A percentile compares a stretch with the other conserved stretches of the same genome.
phyloP scores from a whole-genome alignment of 2,797 vertebrate genomes.

The Arctocebus calabarensis region DNA sequence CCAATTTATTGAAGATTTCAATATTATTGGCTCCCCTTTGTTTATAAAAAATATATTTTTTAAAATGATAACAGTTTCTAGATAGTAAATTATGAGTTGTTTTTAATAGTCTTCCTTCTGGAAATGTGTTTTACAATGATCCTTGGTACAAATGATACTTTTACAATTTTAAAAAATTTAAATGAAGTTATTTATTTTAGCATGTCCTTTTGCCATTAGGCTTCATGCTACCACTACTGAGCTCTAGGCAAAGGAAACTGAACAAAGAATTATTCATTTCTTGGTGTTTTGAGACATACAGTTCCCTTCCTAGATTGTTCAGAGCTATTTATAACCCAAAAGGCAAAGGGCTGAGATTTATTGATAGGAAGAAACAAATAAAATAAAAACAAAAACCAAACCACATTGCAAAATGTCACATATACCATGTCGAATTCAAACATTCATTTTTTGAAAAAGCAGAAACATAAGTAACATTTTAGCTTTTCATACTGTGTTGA shows the following conservation, averaged over 20 bases:
- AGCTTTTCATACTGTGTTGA: background rate
- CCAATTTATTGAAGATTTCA: slow-evolving; percentile 16
- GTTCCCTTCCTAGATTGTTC: slow-evolving; percentile 22
- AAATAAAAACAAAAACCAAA: background rate
- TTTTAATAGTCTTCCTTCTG: slow-evolving; percentile 6
- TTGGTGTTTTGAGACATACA: slow-evolving; percentile 42
- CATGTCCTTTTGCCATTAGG: background rate
- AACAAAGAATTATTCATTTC: slow-evolving; percentile 38
- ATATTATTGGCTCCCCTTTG: background rate
- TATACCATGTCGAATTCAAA: background rate
- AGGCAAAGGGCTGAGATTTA: slow-evolving; percentile 28
- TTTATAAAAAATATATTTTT: background rate
- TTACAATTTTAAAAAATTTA: slow-evolving; percentile 28
- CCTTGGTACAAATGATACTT: background rate
- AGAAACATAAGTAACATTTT: slow-evolving; percentile 3
- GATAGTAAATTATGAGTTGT: background rate
- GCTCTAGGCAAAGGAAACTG: slow-evolving; percentile 27
- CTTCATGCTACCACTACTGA: background rate
- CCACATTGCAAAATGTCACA: background rate
- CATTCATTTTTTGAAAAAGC: background rate
- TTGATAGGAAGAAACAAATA: background rate
- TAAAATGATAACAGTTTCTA: slow-evolving; percentile 8
- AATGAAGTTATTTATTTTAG: background rate
- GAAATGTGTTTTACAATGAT: slow-evolving; percentile 15
- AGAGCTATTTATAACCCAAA: slow-evolving; percentile 35